Conservation (phyloP, 2,797 vertebrate genomes). For the Argya squamiceps region DNA sequence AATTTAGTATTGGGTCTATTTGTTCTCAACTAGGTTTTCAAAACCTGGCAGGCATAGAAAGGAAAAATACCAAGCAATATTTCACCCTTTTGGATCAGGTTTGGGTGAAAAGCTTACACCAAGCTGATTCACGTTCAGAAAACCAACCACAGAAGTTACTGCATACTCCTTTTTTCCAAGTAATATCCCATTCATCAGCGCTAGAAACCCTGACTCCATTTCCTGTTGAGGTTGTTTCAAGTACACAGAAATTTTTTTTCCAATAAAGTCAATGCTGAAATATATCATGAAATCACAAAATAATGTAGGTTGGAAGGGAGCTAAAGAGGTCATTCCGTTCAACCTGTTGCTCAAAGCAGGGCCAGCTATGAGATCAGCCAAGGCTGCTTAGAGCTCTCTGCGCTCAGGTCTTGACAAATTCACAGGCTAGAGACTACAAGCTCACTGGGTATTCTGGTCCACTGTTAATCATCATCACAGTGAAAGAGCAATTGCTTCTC, state of each 20-base stretch:
- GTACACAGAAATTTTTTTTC: background rate
- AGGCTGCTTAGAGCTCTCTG: background rate
- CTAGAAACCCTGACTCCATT: background rate
- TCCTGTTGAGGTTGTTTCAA: background rate
- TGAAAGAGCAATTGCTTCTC: background rate
- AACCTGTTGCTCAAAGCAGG: background rate
- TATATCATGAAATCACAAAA: background rate
- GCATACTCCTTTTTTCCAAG: background rate
- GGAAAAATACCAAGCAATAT: background rate
- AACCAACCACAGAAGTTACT: background rate
- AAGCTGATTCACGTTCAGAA: background rate
- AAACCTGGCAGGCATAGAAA: background rate
- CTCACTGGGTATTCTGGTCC: background rate
- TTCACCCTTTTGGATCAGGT: background rate
- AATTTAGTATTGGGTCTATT: background rate
- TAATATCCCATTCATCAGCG: background rate
- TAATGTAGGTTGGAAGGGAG: background rate
- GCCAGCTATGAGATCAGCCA: background rate
- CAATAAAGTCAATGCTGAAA: background rate
- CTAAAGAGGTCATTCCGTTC: background rate
- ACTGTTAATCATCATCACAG: accelerated
- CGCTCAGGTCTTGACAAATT: background rate
- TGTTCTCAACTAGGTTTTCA: background rate
- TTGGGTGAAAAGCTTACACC: background rate
- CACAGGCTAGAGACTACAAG: background rate